Evolutionary conservation across 2,113 vertebrate species (phyloP).

Genomic region (Acrocephalus kingi): DNA sequence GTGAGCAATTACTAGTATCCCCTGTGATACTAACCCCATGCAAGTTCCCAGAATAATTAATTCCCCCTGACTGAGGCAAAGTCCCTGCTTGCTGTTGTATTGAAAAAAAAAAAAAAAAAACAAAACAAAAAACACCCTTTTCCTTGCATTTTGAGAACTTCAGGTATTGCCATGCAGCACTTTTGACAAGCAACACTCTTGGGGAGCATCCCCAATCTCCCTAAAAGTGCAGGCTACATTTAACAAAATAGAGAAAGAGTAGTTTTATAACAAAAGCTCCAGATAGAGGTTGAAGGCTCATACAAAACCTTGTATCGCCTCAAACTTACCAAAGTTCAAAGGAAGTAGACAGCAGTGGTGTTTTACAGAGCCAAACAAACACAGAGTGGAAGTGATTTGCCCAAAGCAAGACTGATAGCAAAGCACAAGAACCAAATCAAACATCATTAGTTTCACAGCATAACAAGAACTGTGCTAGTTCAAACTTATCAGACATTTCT

Average conservation of each 20-base stretch:
- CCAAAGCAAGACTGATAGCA: background rate
- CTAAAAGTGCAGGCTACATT: background rate
- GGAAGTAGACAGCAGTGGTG: background rate
- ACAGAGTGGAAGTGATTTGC: background rate
- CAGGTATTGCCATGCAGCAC: too few species aligned
- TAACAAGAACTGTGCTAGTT: background rate
- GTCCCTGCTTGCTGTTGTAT: background rate
- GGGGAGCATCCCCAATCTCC: background rate
- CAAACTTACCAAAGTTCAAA: background rate
- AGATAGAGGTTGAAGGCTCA: background rate
- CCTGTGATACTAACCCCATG: background rate
- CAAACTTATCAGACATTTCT: background rate
- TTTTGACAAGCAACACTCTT: background rate
- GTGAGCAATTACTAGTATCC: background rate
- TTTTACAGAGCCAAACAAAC: background rate
- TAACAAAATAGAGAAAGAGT: background rate
- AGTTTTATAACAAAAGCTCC: background rate
- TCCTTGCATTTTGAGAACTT: background rate
- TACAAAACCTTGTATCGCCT: background rate
- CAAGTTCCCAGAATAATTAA: background rate
- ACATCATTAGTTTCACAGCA: background rate
- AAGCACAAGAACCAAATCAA: background rate
- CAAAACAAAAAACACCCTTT: background rate
- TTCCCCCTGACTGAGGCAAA: background rate
- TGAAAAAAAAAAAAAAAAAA: background rate